Conservation (phyloP, 2,797 vertebrate species). For the Ambastaia sidthimunki region DNA sequence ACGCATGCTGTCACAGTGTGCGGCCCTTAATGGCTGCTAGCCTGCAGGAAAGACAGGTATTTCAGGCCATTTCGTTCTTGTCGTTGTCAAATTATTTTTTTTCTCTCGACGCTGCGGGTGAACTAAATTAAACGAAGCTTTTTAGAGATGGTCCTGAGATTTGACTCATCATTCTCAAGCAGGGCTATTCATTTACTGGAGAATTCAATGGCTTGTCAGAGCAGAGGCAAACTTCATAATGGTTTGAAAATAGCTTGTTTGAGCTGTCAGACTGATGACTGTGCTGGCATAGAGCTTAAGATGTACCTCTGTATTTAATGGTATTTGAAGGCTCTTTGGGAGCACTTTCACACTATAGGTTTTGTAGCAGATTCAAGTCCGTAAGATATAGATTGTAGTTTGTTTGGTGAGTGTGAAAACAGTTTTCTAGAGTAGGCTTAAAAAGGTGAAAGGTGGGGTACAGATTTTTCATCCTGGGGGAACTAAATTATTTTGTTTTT, state of each 20-base stretch:
- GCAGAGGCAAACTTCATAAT: slow-evolving; percentile 36
- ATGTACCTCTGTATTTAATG: not conserved
- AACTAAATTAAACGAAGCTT: slow-evolving; percentile 21
- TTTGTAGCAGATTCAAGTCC: not conserved
- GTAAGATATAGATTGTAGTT: not conserved
- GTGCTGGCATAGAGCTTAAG: not conserved
- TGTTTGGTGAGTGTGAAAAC: not conserved
- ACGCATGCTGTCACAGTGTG: slow-evolving; percentile 33
- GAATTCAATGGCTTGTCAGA: slow-evolving; percentile 36
- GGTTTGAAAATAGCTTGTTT: slow-evolving; percentile 32
- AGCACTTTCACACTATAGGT: not conserved
- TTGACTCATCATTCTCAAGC: slow-evolving; percentile 28
- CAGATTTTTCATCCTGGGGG: not conserved
- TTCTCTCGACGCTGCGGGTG: slow-evolving; percentile 1
- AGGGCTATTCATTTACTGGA: slow-evolving; percentile 24
- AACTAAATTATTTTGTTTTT: too few species aligned
- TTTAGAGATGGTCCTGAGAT: slow-evolving; percentile 27
- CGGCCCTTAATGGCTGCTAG: slow-evolving; percentile 44
- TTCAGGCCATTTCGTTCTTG: slow-evolving; percentile 48
- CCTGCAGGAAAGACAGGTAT: slow-evolving; percentile 29
- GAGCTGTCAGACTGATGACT: slow-evolving; percentile 2
- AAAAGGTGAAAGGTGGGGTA: not conserved
- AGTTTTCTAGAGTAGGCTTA: not conserved
- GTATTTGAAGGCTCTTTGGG: not conserved
- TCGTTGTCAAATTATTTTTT: slow-evolving; percentile 41